Evolutionary conservation across 1,140 invertebrate genomes (phyloP), one percentile per base, ranked within the genome.

Genomic region (Odontomachus brunneus): DNA sequence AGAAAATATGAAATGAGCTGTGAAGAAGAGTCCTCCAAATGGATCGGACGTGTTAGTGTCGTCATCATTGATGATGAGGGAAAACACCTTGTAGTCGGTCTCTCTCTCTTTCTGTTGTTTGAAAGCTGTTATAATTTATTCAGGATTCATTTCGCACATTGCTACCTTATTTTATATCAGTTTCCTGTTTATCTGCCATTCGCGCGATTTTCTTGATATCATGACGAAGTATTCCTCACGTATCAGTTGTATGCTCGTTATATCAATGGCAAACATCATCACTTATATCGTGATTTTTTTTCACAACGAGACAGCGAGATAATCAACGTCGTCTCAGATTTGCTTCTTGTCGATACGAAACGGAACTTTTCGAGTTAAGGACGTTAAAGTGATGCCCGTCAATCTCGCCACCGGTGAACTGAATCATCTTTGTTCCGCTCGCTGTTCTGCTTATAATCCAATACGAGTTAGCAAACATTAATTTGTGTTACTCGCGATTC

Each of bases 241-340:
- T 60, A 75, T 75, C 38, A 75, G 44, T 44, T 62, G 53, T 59
- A 49, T 48, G 19, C 19, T 53, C 5, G 19, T 53, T 53, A 19
- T 67, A 67, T 76, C 29, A 55, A 66, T 76, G 15, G 15, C 48
- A 76, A 76, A 76, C 26, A 66, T 19, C 66, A 62, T 53, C 24
- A 53, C 1, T 66, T 53, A 51, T 67, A 65, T 67, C 62, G 29
- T 76, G 29, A 66, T 67, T 38, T 76, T 67, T 76, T 76, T 55
- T 1, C 12, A 51, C n/a, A n/a, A 67, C 19, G 48, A 44, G 72
- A 29, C 72, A 33, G 44, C 15, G 7, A 14, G 60, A 76, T 76
- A 76, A 33, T 33, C 2, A 33, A 33, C 29, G 19, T 24, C 51
- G 19, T 59, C 14, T n/a, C 44, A 17, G 38, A 44, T 66, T 66